Base-by-base conservation (phyloP, 2,888 invertebrate species). In the Myathropa florea region DNA sequence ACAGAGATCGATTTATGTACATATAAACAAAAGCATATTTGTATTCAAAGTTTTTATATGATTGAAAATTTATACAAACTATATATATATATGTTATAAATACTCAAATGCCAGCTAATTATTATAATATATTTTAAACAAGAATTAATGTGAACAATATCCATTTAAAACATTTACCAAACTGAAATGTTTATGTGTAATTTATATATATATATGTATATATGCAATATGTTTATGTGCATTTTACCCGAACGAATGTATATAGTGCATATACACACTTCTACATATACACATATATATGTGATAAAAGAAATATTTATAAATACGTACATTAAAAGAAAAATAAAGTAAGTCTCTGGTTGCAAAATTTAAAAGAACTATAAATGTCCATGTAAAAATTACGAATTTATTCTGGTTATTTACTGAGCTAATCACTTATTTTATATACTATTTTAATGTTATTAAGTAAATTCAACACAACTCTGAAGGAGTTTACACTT, bases 401-500 rank as follows among this genome's bases (percentile, higher is more conserved):
- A 89, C 88, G 83, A 88, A 88, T 88, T 88, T 84, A 88, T 87
- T 80, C 77, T 79, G 88, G 88, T 88, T 89, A 88, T 88, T 89
- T 89, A 90, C 89, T 89, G 89, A 89, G 89, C 90, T 90, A 90
- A 89, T 90, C 89, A 90, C 89, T 90, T 89, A 90, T 88, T 75
- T 86, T 86, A 83, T 70, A 83, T 83, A 86, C 83, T 86, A 86
- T 88, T 89, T 86, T 77, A 88, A 85, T 88, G 81, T 88, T 83
- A 88, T 89, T 89, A 89, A 89, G 89, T 89, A 89, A 89, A 89
- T 89, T 90, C 89, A 90, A 90, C 90, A 90, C 89, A 90, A 89
- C 89, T 90, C 89, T 89, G 89, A 89, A 89, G 89, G 89, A 90
- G 89, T 89, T 89, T 88, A 89, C 88, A 89, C 88, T 88, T 88